phyloP scores from a whole-genome alignment of 2,888 invertebrate species.

The Cerastoderma edule region DNA sequence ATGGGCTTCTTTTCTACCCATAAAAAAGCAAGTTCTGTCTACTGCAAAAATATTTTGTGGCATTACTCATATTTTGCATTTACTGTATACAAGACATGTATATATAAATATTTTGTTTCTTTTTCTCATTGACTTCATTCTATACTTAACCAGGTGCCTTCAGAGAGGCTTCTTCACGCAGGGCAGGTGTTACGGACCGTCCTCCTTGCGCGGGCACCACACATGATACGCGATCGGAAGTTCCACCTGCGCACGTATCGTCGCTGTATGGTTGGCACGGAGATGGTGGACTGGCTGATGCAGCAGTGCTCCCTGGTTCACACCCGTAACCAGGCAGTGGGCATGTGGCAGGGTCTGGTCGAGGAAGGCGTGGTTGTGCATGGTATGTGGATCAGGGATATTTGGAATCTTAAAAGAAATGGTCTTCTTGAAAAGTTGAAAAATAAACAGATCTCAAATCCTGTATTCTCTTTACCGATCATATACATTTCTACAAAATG shows the following conservation, averaged over 20 bases:
- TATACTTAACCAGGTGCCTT: conserved; percentile 85
- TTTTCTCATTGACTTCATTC: neutral
- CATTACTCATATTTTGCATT: too few species aligned
- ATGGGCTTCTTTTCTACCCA: too few species aligned
- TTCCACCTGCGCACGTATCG: conserved; percentile 88
- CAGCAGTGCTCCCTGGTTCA: conserved; percentile 87
- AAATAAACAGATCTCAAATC: too few species aligned
- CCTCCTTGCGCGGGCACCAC: conserved; percentile 87
- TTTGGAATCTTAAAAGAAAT: too few species aligned
- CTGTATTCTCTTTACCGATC: too few species aligned
- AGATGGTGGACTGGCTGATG: conserved; percentile 92
- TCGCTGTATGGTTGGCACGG: conserved; percentile 89
- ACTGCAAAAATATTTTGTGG: too few species aligned
- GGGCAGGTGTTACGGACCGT: conserved; percentile 89
- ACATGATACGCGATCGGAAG: conserved; percentile 87
- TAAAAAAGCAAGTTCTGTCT: too few species aligned
- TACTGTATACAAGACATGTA: too few species aligned
- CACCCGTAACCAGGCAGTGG: conserved; percentile 89
- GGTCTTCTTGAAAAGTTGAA: too few species aligned
- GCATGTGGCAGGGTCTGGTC: conserved; percentile 93
- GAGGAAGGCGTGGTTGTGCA: conserved; percentile 92
- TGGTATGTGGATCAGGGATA: too few species aligned
- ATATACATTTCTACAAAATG: too few species aligned
- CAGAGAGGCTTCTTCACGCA: conserved; percentile 88
- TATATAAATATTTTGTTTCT: neutral